Evolutionary conservation across 2,888 invertebrate species (phyloP), one percentile per base, ranked within the genome.

Genomic region (Sclerodermus sp.): DNA sequence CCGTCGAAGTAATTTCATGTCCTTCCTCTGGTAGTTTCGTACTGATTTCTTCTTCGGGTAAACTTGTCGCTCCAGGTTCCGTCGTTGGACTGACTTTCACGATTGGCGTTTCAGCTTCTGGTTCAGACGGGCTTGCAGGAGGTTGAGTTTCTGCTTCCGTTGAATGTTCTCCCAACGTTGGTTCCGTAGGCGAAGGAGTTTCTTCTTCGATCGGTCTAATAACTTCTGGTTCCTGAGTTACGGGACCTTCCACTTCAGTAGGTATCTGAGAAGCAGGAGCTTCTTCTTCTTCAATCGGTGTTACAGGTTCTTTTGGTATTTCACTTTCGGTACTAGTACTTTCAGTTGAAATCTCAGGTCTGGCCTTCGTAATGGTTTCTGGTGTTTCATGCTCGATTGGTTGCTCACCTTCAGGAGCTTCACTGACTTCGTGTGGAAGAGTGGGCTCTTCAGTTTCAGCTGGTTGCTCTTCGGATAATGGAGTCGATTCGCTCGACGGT

Each of bases 251-350:
- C 4, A 53, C 9, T 5, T 51, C 46, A 2, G 18, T 36, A 29
- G 50, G 42, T 45, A 2, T 39, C n/a, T 17, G 15, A 2, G 49
- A 13, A 6, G 44, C 13, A 1, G 31, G 6, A 30, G 18, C 39
- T 14, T 10, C 17, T 36, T 50, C 49, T n/a, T 47, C 53, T 36
- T 40, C 49, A 17, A 12, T 36, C 1, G 55, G 50, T 37, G 42
- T 17, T 34, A 53, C 5, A 42, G 59, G 40, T 31, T 55, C 38
- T 12, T 45, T 36, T 48, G 60, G 57, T 45, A 51, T 55, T 42
- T 59, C 52, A 6, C 45, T 48, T 23, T 23, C 23, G 23, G 23
- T 23, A 23, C 23, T 23, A 5, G n/a, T n/a, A 6, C 45, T 48
- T 23, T 23, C 23, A 8, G 23, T 23, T 5, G 4, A 5, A 5